Conservation (phyloP, 2,797 vertebrate genomes). For the Moxostoma hubbsi region DNA sequence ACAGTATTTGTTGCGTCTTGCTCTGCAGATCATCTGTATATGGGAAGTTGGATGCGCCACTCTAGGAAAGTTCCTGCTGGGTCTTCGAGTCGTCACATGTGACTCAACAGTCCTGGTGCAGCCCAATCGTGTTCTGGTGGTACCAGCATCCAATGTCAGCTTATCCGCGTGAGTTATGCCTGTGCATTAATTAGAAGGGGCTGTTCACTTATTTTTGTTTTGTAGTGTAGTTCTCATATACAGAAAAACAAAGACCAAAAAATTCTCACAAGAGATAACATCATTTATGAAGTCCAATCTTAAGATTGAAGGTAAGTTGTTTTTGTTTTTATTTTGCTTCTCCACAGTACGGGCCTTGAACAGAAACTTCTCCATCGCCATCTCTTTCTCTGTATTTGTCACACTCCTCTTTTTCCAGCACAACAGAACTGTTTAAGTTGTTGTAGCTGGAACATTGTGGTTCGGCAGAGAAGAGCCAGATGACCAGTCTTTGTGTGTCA, state of each 20-base stretch:
- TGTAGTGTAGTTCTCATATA: too few relatives aligned
- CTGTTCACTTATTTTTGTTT: too few relatives aligned
- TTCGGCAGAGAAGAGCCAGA: slow-evolving; percentile 83
- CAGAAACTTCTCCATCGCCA: slow-evolving; percentile 91
- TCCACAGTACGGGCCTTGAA: slow-evolving; percentile 88
- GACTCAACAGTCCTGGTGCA: slow-evolving; percentile 84
- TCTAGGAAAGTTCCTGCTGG: slow-evolving; percentile 87
- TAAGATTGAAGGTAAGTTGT: neutral
- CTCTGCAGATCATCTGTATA: slow-evolving; percentile 84
- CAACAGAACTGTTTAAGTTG: slow-evolving; percentile 89
- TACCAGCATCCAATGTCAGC: slow-evolving; percentile 85
- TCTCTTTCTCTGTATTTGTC: slow-evolving; percentile 88
- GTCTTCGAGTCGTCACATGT: slow-evolving; percentile 84
- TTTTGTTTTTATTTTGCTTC: slow-evolving; percentile 63
- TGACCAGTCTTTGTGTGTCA: slow-evolving; percentile 68
- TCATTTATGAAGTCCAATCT: too few relatives aligned
- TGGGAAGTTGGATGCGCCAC: slow-evolving; percentile 89
- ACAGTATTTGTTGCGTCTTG: neutral
- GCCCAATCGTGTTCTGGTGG: slow-evolving; percentile 85
- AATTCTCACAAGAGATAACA: too few relatives aligned
- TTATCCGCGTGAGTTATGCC: slow-evolving; percentile 83
- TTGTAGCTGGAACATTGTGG: slow-evolving; percentile 89
- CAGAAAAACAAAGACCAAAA: too few relatives aligned
- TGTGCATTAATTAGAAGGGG: neutral
- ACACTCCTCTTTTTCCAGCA: slow-evolving; percentile 89